Conservation (phyloP, 1,140 invertebrate species). For the Linepithema humile region DNA sequence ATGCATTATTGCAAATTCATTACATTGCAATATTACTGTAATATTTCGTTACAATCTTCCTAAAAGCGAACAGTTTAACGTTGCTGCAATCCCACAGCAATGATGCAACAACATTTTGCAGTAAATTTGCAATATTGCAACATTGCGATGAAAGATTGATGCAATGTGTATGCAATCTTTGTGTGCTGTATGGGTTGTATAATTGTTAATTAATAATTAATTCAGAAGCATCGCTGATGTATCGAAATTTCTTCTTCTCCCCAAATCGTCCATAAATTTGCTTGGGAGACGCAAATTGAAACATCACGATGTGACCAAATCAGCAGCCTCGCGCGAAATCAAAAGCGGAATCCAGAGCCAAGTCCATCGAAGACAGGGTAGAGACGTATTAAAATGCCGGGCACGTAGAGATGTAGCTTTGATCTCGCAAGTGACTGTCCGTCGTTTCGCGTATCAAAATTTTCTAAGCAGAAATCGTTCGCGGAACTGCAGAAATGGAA, state of each 20-base stretch:
- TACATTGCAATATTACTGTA: too few relatives aligned
- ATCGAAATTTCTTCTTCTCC: background rate
- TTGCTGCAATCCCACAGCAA: too few relatives aligned
- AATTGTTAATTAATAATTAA: too few relatives aligned
- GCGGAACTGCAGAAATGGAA: conserved; percentile 25
- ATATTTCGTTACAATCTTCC: too few relatives aligned
- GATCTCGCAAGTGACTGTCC: conserved; percentile 71
- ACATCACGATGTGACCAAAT: conserved; percentile 38
- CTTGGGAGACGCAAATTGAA: conserved; percentile 20
- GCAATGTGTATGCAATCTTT: too few relatives aligned
- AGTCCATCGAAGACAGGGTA: conserved; percentile 59
- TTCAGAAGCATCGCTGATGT: background rate
- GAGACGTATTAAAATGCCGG: conserved; percentile 67
- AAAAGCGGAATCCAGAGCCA: conserved; percentile 56
- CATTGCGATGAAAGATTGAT: too few relatives aligned
- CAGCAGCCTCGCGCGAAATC: conserved; percentile 60
- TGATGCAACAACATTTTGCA: too few relatives aligned
- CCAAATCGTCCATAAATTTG: conserved; percentile 14
- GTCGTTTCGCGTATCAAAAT: conserved; percentile 71
- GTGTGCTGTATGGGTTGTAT: too few relatives aligned
- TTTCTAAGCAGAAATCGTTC: conserved; percentile 68
- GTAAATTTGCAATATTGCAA: too few relatives aligned
- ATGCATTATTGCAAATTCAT: too few relatives aligned
- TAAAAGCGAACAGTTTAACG: too few relatives aligned
- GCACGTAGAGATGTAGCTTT: conserved; percentile 70